Base-by-base conservation (phyloP, 2,797 vertebrate genomes). In the Sebastes matsubarae region DNA sequence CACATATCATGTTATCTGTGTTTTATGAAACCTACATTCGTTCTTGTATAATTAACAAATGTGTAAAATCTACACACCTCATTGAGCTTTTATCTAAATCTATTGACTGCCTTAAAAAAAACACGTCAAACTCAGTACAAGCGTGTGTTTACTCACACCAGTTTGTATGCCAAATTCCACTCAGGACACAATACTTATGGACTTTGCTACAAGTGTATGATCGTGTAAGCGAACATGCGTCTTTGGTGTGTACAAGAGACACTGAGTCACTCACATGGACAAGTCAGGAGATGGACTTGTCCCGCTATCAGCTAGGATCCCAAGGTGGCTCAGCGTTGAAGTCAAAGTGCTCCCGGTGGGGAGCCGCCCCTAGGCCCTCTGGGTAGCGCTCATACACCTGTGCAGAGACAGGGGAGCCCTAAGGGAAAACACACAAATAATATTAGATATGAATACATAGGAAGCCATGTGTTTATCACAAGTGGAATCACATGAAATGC, bases 291-390 rank as follows among this genome's bases (percentile, higher is more conserved):
- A 98, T 97, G 98, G 98, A 97, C 96, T 95, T 97, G 97, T 98
- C 97, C 99, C 97, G 94, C 98, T 99, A 99, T 99, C 99, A 99
- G 98, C 99, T 99, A 97, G 98, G 99, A 97, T 99, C 98, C 99
- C 99, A 99, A 98, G 99, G 98, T 88, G 99, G 99, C 99, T 99
- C 98, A 89, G 99, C 98, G 98, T 99, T 99, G 97, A 99, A 99
- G 97, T 99, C 98, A 89, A 99, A 99, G 96, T 97, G 98, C 94
- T 99, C 98, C 96, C 98, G 96, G 97, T 99, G 99, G 96, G 99
- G 98, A 95, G 98, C 98, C 96, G 98, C 97, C 97, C 98, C 98
- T 99, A 99, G 97, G 93, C 97, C 99, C 95, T 96, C 97, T 96
- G 98, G 98, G 91, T 97, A 97, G 95, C 97, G 97, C 95, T 98